Conservation (phyloP, 2,113 vertebrate species). For the Gobiocypris rarus region DNA sequence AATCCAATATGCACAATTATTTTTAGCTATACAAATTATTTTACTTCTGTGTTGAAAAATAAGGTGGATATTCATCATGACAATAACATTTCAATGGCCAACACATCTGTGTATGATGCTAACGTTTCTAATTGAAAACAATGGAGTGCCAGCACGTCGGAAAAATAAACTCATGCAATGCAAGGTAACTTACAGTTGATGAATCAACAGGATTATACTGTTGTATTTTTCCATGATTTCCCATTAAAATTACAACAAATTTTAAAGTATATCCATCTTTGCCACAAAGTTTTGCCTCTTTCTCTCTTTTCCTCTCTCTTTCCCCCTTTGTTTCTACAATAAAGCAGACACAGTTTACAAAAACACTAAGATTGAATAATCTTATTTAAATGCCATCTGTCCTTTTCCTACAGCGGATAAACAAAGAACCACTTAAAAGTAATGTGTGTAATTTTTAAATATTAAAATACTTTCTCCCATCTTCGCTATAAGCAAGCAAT, state of each 20-base stretch:
- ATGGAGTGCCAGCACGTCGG: too few species aligned
- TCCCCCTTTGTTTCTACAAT: not conserved
- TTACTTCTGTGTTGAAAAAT: too few species aligned
- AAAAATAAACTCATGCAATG: too few species aligned
- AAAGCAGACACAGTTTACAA: conserved; percentile 36
- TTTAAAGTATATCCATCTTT: not conserved
- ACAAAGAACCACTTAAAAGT: conserved; percentile 61
- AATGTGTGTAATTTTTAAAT: conserved; percentile 19
- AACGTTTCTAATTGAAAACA: too few species aligned
- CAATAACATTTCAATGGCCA: too few species aligned
- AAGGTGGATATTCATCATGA: too few species aligned
- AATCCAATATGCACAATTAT: too few species aligned
- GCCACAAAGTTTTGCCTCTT: not conserved
- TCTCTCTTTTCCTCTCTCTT: not conserved
- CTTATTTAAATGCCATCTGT: conserved; percentile 72
- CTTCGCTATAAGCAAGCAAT: conserved; percentile 8
- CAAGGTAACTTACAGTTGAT: not conserved
- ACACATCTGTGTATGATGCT: too few species aligned
- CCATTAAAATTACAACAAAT: too few species aligned
- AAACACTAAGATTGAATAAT: conserved; percentile 58
- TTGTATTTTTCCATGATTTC: not conserved
- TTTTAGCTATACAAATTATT: too few species aligned
- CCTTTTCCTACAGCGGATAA: conserved; percentile 62
- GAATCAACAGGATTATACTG: not conserved
- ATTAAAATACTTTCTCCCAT: not conserved